Evolutionary conservation across 2,888 invertebrate genomes (phyloP).

Genomic region (Himalopsyche japonica): DNA sequence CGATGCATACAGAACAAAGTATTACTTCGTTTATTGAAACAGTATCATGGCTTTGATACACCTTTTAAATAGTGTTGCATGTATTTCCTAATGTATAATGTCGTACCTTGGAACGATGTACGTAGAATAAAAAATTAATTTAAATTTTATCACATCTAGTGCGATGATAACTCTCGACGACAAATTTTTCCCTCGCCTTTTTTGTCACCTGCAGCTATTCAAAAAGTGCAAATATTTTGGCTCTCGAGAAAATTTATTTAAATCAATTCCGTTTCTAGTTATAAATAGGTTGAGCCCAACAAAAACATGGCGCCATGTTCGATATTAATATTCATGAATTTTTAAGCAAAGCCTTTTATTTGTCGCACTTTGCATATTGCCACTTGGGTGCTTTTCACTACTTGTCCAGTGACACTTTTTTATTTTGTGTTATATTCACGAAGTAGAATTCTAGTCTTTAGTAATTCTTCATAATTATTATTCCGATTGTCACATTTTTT

Average conservation of each 20-base stretch:
- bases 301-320: slow-evolving; percentile 14
- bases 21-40: no score
- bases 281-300: slow-evolving; percentile 4
- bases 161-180: neutral
- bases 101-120: neutral
- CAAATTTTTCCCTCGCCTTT: neutral
- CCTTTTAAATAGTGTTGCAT: no score
- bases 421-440: neutral
- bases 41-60: no score
- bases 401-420: slow-evolving; percentile 8
- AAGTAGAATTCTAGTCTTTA: neutral
- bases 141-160: neutral
- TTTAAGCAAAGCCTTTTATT: slow-evolving; percentile 15
- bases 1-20: no score
- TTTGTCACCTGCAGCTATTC: neutral
- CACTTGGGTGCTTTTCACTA: neutral
- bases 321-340: slow-evolving; percentile 23
- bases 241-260: neutral
- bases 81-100: no score
- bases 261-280: slow-evolving; percentile 7
- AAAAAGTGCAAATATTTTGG: neutral
- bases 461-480: neutral
- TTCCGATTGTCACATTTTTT: neutral
- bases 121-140: neutral
- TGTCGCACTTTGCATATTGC: slow-evolving; percentile 19